Base-by-base conservation (phyloP, 2,888 invertebrate species). In the Seira sanloemensis region DNA sequence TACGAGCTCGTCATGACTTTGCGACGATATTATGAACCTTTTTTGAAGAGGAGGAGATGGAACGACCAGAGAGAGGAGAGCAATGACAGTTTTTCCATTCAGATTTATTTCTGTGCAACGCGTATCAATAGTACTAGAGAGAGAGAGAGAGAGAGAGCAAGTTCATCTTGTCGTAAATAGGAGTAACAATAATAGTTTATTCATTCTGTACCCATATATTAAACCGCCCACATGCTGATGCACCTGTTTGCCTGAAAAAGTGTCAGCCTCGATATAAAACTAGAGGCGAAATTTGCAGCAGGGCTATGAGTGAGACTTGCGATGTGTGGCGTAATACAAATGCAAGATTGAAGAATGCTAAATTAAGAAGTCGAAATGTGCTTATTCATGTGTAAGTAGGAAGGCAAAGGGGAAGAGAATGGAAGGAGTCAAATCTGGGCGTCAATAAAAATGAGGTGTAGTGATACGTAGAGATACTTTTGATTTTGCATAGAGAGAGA, bases 181-280 rank as follows among this genome's bases (percentile, higher is more conserved):
- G 27, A 50, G 16, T 19, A 78, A 78, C 72, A 73, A 73, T 79
- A 79, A 79, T 79, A 79, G 73, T 67, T 67, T 68, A 9, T 37
- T 37, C 37, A 37, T 12, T 37, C 7, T 37, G 12, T 78, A 26
- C 26, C 72, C 24, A 73, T 7, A 25, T 62, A 62, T 67, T 9
- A 19, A 23, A 71, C 77, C 82, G 77, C 82, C 82, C 76, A 82
- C 82, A 25, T 71, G 21, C 19, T 72, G 66, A 62, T 82, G 82
- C 82, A 82, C 82, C 82, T 82, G 82, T 82, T 76, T 67, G 50
- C 82, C 12, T 9, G 12, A 37, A 37, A 71, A 82, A 77, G 72
- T 71, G 76, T 77, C 82, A 77, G 26, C 67, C 37, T 9, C 37
- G 37, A 37, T 37, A 37, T 37, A 37, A 37, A 37, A 37, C n/a